These are phyloP conservation scores for Sula dactylatra DNA, from an alignment of 2,113 vertebrate species.

Conservation along the genomic window DNA sequence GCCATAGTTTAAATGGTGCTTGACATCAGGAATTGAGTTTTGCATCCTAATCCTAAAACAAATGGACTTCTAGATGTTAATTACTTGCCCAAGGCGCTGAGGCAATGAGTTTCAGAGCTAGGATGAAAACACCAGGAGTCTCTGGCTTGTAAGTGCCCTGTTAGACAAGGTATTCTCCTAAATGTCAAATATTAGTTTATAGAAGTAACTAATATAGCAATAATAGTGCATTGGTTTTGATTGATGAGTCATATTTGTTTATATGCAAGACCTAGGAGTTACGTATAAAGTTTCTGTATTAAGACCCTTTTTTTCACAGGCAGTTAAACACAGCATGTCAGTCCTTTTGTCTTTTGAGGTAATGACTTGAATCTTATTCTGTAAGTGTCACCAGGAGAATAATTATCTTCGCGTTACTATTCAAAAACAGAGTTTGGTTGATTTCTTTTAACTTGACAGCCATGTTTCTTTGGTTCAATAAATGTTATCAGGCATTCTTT, in stretches of 20 bases:
- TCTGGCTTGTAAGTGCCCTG: neutral
- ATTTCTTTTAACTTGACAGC: conserved; percentile 73
- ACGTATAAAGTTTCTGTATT: conserved; percentile 37
- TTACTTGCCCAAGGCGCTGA: neutral
- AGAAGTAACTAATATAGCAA: conserved; percentile 6
- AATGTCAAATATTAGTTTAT: conserved; percentile 1
- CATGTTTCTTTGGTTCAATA: conserved; percentile 76
- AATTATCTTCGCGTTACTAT: conserved; percentile 67
- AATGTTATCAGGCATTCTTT: conserved; percentile 80
- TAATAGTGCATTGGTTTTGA: conserved; percentile 17
- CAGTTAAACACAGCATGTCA: conserved; percentile 57
- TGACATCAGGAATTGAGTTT: conserved; percentile 6
- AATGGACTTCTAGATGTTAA: conserved; percentile 4
- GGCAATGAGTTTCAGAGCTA: neutral
- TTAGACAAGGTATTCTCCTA: conserved; percentile 20
- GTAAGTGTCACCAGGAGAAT: conserved; percentile 58
- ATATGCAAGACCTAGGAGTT: conserved; percentile 28
- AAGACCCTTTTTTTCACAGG: conserved; percentile 34
- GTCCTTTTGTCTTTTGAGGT: conserved; percentile 63
- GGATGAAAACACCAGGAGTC: neutral
- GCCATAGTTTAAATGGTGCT: conserved; percentile 1
- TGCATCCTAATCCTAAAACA: conserved; percentile 29
- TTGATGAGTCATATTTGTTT: conserved; percentile 50
- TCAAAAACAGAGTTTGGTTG: conserved; percentile 67
- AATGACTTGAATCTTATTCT: conserved; percentile 77